Evolutionary conservation across 2,113 vertebrate species (phyloP).

Genomic region (Gymnarchus niloticus): DNA sequence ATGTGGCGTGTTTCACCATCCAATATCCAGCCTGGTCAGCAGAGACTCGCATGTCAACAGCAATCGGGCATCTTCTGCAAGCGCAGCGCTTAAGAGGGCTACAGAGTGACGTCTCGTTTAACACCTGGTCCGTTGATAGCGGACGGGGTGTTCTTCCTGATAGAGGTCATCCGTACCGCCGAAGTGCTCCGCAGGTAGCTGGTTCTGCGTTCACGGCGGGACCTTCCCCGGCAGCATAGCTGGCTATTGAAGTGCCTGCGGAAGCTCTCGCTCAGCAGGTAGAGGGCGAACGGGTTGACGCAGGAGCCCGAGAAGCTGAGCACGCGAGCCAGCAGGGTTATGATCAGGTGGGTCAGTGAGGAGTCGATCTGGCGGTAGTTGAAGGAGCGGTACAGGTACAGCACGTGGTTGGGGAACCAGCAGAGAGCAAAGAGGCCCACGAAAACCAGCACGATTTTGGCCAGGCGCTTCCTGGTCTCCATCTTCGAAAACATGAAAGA

Average conservation of each 20-base stretch:
- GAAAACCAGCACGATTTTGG: slow-evolving; percentile 90
- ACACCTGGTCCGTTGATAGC: slow-evolving; percentile 32
- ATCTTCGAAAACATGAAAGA: slow-evolving; percentile 58
- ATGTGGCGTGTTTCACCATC: not conserved
- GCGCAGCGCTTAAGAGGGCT: not conserved
- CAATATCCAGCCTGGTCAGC: not conserved
- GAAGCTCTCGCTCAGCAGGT: slow-evolving; percentile 87
- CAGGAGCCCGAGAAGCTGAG: slow-evolving; percentile 90
- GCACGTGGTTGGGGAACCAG: slow-evolving; percentile 88
- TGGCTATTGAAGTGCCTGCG: slow-evolving; percentile 84
- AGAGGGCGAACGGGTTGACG: slow-evolving; percentile 88
- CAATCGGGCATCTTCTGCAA: not conserved
- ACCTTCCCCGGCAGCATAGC: slow-evolving; percentile 62
- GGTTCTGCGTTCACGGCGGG: slow-evolving; percentile 59
- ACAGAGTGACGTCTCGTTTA: slow-evolving; percentile 41
- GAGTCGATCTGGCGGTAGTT: slow-evolving; percentile 76
- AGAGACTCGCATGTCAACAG: not conserved
- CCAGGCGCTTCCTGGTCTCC: slow-evolving; percentile 88
- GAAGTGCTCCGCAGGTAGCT: slow-evolving; percentile 81
- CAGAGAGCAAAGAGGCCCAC: slow-evolving; percentile 82
- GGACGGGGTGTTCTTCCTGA: slow-evolving; percentile 73
- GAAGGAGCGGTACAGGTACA: slow-evolving; percentile 91
- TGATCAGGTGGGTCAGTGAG: slow-evolving; percentile 74
- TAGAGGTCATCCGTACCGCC: slow-evolving; percentile 79
- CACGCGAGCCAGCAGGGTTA: slow-evolving; percentile 77